Evolutionary conservation across 2,797 vertebrate genomes (phyloP).

Genomic region (Dermochelys coriacea): DNA sequence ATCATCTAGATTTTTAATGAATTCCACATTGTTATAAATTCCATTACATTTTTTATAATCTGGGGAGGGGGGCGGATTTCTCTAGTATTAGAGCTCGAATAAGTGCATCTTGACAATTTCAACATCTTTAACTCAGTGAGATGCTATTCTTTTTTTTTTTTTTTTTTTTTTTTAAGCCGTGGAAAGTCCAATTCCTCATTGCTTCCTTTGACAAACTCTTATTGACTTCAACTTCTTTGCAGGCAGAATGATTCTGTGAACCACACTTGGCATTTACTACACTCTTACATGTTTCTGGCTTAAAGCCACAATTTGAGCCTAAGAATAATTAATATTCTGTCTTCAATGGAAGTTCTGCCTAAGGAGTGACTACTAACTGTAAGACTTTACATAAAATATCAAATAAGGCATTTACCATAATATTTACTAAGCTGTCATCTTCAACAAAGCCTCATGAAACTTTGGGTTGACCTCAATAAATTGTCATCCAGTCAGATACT

Average conservation of each 20-base stretch:
- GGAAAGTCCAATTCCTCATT: background rate
- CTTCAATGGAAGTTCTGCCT: background rate
- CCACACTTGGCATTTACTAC: background rate
- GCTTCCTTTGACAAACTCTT: background rate
- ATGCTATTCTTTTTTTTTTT: background rate
- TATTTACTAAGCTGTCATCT: background rate
- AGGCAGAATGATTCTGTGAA: background rate
- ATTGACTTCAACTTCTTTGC: background rate
- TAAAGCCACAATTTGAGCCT: background rate
- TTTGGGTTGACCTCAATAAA: background rate
- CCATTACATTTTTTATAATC: constrained; percentile 37
- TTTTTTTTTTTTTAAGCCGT: too few species aligned
- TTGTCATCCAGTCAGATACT: background rate
- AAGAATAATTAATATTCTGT: background rate
- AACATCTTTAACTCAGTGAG: background rate
- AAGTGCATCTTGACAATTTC: background rate
- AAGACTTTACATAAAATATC: fast-evolving
- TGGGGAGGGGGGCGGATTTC: background rate
- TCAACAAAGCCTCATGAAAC: fast-evolving
- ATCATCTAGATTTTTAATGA: background rate
- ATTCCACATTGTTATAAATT: constrained; percentile 27
- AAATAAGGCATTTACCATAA: background rate
- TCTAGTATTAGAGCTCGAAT: background rate
- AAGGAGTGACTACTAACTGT: background rate
- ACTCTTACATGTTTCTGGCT: fast-evolving